phyloP scores from a whole-genome alignment of 2,888 invertebrate genomes.

The Cheilosia scutellata region DNA sequence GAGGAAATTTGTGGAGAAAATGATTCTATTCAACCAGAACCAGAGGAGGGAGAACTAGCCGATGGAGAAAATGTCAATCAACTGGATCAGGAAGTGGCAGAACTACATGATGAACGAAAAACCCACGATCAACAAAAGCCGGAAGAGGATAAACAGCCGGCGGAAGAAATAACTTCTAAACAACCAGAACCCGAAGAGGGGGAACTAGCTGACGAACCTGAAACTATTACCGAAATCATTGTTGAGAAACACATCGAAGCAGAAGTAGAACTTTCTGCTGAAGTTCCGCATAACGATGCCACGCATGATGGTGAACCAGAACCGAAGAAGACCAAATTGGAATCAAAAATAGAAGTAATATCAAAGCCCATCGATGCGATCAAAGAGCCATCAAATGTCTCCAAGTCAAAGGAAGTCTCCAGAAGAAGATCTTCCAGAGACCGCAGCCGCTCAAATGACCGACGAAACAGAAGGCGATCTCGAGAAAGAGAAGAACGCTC shows the following conservation, averaged over 20 bases:
- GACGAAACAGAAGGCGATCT: constrained; percentile 33
- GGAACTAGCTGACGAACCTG: background rate
- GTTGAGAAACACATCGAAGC: background rate
- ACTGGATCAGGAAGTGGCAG: background rate
- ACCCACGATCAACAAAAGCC: background rate
- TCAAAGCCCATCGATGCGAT: background rate
- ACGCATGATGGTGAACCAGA: constrained; percentile 43
- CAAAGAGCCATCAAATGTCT: background rate
- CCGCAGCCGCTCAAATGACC: constrained; percentile 30
- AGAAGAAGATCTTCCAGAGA: constrained; percentile 29
- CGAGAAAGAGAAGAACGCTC: constrained; percentile 47
- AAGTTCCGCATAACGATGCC: background rate
- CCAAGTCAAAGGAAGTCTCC: constrained; percentile 14
- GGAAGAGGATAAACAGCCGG: background rate
- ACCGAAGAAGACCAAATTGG: constrained; percentile 35
- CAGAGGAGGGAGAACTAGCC: background rate
- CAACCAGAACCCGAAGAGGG: background rate
- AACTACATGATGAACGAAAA: background rate
- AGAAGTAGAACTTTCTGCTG: background rate
- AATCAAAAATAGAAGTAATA: background rate
- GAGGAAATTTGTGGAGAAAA: background rate
- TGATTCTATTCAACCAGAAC: background rate
- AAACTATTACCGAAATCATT: background rate
- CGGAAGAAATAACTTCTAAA: background rate
- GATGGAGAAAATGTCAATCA: background rate